These are phyloP conservation scores for Apostichopus californicus DNA, from an alignment of 35 echinoderm and acorn worm genomes.

Conservation along the genomic window DNA sequence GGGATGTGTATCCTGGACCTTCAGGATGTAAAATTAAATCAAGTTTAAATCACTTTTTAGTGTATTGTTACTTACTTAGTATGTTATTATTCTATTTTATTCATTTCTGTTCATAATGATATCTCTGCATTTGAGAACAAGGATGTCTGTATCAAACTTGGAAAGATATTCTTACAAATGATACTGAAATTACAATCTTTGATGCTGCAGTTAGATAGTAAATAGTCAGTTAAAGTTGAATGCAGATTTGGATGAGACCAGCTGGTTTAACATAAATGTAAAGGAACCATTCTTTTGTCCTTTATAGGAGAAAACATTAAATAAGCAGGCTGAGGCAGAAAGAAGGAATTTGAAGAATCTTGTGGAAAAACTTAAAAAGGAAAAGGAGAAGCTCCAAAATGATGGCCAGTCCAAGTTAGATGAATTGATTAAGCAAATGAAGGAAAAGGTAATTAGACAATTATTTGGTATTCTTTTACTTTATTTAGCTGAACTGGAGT, in stretches of 20 bases:
- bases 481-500: no score
- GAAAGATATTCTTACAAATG: neutral
- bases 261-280: no score
- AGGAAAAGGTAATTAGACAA: constrained; percentile 14
- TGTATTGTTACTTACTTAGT: no score
- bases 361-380: constrained; percentile 26
- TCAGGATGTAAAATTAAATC: no score
- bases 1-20: no score
- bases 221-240: neutral
- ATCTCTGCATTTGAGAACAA: neutral
- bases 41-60: no score
- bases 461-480: no score
- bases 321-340: constrained; percentile 40
- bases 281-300: neutral
- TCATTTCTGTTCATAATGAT: neutral
- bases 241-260: no score
- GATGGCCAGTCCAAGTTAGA: constrained; percentile 10
- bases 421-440: constrained; percentile 28
- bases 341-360: constrained; percentile 50
- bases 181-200: neutral
- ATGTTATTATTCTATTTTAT: neutral
- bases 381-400: constrained; percentile 50
- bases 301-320: neutral
- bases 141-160: neutral
- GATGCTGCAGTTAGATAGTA: neutral